A percentile compares a stretch with the other conserved stretches of the same genome.
Evolutionary conservation across 1,140 invertebrate species (phyloP).

Genomic region (Himalopsyche phryganea): DNA sequence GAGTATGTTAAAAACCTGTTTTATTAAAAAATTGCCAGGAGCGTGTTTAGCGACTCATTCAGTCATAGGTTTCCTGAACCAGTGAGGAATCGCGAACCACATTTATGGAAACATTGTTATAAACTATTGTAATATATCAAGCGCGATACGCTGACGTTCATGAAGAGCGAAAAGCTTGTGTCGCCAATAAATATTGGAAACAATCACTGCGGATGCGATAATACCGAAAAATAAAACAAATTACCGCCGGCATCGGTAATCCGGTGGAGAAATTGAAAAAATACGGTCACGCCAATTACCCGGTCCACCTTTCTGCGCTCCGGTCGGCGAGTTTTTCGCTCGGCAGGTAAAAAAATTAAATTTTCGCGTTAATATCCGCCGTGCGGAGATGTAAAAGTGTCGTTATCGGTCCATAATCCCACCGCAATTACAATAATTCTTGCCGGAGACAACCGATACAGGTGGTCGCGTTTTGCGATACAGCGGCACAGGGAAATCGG

Average conservation of each 20-base stretch:
- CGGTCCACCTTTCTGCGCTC: conserved; percentile 6
- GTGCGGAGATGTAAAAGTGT: conserved; percentile 30
- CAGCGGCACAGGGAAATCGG: conserved; percentile 11
- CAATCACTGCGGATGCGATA: conserved; percentile 34
- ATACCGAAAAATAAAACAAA: conserved; percentile 34
- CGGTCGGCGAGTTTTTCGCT: conserved; percentile 1
- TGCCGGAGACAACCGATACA: conserved; percentile 30
- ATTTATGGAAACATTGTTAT: too few relatives aligned
- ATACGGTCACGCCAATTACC: conserved; percentile 17
- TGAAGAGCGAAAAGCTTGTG: conserved; percentile 29
- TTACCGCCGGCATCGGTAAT: conserved; percentile 23
- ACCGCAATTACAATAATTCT: conserved; percentile 35
- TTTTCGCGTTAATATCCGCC: conserved; percentile 32
- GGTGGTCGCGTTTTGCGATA: conserved; percentile 12
- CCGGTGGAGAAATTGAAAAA: conserved; percentile 32
- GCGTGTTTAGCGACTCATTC: too few relatives aligned
- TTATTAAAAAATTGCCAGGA: too few relatives aligned
- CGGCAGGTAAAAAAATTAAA: conserved; percentile 30
- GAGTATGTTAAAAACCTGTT: too few relatives aligned
- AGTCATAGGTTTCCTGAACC: too few relatives aligned
- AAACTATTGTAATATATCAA: conserved; percentile 33
- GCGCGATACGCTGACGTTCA: conserved; percentile 31
- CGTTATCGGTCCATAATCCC: conserved; percentile 33
- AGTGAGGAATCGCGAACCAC: too few relatives aligned
- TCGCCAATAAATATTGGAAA: conserved; percentile 32